These are phyloP conservation scores for Tauraco hartlaubi DNA, from an alignment of 2,797 vertebrate genomes.

Conservation along the genomic window DNA sequence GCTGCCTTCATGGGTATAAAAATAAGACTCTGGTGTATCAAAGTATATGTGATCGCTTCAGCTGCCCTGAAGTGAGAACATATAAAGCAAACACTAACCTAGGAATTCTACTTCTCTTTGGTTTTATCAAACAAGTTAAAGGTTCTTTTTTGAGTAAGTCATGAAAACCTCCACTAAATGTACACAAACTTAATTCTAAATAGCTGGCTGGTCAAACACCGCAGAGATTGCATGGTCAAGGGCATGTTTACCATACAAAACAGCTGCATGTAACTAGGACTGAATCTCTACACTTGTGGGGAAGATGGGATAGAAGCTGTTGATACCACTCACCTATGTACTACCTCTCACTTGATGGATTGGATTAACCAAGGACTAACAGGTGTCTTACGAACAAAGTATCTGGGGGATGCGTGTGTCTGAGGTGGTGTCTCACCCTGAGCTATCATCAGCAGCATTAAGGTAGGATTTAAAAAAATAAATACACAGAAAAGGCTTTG, in stretches of 20 bases:
- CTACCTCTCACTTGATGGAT: rapidly evolving
- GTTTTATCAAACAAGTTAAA: neutral
- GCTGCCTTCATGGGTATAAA: slow-evolving; percentile 48
- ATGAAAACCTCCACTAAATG: neutral
- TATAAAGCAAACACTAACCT: neutral
- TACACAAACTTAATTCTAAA: neutral
- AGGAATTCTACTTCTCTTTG: slow-evolving; percentile 31
- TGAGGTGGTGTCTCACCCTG: neutral
- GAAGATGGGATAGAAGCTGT: neutral
- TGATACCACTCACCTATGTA: neutral
- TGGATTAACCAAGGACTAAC: neutral
- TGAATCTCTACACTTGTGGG: neutral
- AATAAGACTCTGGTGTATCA: slow-evolving; percentile 54
- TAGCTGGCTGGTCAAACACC: neutral
- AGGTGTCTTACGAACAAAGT: neutral
- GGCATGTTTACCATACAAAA: neutral
- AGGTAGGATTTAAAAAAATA: neutral
- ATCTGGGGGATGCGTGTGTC: neutral
- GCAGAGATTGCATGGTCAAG: neutral
- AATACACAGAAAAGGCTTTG: neutral
- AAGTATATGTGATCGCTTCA: neutral
- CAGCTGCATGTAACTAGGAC: neutral
- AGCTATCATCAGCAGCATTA: neutral
- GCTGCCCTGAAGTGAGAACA: neutral
- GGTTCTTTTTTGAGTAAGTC: rapidly evolving